Percentiles rank a stretch among this genome's conserved stretches.
These are phyloP conservation scores for Cyclophora albipunctata DNA, from an alignment of 2,888 invertebrate genomes.

Conservation along the genomic window DNA sequence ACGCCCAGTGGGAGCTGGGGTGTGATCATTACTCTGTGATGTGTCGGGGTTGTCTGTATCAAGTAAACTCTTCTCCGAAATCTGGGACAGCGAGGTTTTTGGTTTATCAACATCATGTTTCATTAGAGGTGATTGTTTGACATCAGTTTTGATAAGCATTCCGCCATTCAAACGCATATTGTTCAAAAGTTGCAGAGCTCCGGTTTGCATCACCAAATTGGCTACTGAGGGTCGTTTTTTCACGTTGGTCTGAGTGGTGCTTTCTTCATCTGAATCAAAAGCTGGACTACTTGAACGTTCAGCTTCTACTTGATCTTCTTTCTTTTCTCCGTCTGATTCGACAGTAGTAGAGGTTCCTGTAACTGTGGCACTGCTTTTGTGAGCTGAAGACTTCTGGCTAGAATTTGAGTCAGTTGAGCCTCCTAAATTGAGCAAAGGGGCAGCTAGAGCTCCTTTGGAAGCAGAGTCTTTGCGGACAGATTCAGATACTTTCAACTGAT, in stretches of 20 bases:
- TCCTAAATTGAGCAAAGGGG: conserved; percentile 55
- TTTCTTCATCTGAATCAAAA: conserved; percentile 96
- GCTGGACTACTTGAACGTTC: conserved; percentile 94
- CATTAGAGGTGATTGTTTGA: conserved; percentile 46
- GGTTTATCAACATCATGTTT: conserved; percentile 56
- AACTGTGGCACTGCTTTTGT: conserved; percentile 73
- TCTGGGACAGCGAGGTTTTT: conserved; percentile 74
- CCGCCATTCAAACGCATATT: conserved; percentile 75
- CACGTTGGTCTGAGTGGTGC: conserved; percentile 75
- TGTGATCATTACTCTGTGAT: conserved; percentile 42
- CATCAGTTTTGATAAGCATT: conserved; percentile 61
- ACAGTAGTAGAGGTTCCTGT: conserved; percentile 76
- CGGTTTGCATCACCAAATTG: conserved; percentile 81
- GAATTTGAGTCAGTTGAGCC: conserved; percentile 76
- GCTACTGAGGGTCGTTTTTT: conserved; percentile 80
- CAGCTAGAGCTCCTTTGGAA: conserved; percentile 55
- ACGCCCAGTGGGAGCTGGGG: conserved; percentile 45
- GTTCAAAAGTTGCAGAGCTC: conserved; percentile 68
- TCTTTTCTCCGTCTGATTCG: conserved; percentile 64
- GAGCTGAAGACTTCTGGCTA: conserved; percentile 76
- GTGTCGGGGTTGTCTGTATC: conserved; percentile 75
- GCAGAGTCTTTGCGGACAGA: conserved; percentile 54
- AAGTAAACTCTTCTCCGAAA: conserved; percentile 78
- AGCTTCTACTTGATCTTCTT: conserved; percentile 73
- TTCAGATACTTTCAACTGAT: conserved; percentile 77